Evolutionary conservation across 2,888 invertebrate species (phyloP), one percentile per base, ranked within the genome.

Genomic region (Dicyrtoma fusca): DNA sequence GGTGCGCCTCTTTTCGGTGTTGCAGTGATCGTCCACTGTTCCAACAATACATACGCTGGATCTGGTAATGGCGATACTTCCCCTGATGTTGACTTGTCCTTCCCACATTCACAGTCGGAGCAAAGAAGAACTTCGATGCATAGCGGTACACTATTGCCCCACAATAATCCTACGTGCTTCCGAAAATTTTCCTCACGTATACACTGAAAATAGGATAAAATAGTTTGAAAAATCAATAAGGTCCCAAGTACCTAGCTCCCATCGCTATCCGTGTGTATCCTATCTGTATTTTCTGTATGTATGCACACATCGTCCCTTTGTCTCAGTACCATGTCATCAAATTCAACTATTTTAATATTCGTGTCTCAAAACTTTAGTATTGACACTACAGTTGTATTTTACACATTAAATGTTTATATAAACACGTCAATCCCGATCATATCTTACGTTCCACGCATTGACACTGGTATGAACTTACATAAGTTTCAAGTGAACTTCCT

Each of bases 81-180:
- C 64, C 82, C 82, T 49, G 82, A 82, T 81, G 78, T 80, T 17
- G 83, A 83, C 74, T 83, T 82, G 71, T 82, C 82, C 26, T 79
- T 78, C 17, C 85, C 85, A 81, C 88, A 88, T 74, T 86, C 84
- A 84, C 93, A 94, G 78, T 89, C 87, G 59, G 91, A 90, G 76
- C 90, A 89, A 74, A 94, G 86, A 73, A 92, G 84, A 63, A 93
- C 92, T 84, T 94, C 93, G 75, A 94, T 89, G 83, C 91, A 92
- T 81, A 93, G 85, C 1, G 91, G 91, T 74, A 90, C 88, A 79
- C 87, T 87, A 81, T 90, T 90, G 74, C 87, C 86, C 88, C 90
- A 91, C 80, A 91, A 84, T 72, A 89, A 86, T 78, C 88, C 84
- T 82, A 88, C 86, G 81, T 87, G 87, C 65, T 84, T 84, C 71